These are phyloP conservation scores for Heterocephalus glaber DNA, from an alignment of 2,113 vertebrate genomes.

Conservation along the genomic window DNA sequence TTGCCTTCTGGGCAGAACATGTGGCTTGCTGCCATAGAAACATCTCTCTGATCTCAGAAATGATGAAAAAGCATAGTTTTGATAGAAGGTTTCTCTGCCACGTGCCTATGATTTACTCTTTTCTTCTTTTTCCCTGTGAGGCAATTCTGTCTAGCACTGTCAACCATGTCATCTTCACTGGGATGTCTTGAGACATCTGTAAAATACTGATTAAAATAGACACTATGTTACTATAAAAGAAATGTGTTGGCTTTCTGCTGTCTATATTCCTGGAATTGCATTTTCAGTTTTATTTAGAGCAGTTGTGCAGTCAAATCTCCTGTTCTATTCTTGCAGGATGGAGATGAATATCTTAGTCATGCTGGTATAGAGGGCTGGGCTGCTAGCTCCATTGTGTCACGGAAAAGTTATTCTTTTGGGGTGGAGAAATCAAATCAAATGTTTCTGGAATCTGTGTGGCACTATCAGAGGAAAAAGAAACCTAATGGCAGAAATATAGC, in stretches of 20 bases:
- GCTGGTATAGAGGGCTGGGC: neutral
- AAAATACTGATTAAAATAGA: constrained; percentile 63
- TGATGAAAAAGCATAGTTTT: constrained; percentile 64
- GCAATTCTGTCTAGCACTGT: constrained; percentile 71
- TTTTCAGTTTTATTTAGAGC: constrained; percentile 38
- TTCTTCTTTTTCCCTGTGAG: constrained; percentile 9
- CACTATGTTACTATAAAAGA: neutral
- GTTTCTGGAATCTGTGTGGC: constrained; percentile 23
- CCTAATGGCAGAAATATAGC: neutral
- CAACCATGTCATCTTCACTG: constrained; percentile 66
- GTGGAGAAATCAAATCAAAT: neutral
- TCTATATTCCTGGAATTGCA: neutral
- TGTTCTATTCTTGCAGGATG: neutral
- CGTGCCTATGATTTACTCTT: constrained; percentile 35
- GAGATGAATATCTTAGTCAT: neutral
- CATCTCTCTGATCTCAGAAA: constrained; percentile 68
- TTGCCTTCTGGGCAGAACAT: constrained; percentile 65
- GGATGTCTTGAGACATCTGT: constrained; percentile 68
- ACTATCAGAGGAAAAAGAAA: neutral
- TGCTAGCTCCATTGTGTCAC: neutral
- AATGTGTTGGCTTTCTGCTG: constrained; percentile 39
- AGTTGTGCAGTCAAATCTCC: neutral
- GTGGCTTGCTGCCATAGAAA: constrained; percentile 65
- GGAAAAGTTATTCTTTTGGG: neutral
- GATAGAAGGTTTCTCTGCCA: constrained; percentile 60